Percentiles rank a stretch among this genome's conserved stretches.
Evolutionary conservation across 2,888 invertebrate species (phyloP).

Genomic region (Rhagium mordax): DNA sequence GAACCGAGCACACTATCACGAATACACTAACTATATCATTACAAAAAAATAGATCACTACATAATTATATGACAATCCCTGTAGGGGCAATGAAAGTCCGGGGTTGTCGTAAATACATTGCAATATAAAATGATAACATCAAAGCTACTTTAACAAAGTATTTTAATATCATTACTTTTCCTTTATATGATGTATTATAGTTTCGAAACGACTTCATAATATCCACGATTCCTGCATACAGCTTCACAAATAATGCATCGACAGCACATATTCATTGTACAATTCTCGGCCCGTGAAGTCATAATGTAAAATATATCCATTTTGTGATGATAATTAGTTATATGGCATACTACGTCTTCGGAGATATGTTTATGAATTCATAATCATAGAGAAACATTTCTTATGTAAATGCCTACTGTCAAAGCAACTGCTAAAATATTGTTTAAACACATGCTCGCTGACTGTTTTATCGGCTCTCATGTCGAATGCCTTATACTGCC

Average conservation of each 20-base stretch:
- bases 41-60: too few relatives aligned
- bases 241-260: neutral
- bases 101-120: too few relatives aligned
- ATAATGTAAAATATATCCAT: neutral
- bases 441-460: constrained; percentile 2
- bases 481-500: neutral
- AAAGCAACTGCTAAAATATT: constrained; percentile 13
- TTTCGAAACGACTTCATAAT: neutral
- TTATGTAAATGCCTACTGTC: constrained; percentile 26
- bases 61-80: too few relatives aligned
- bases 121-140: too few relatives aligned
- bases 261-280: neutral
- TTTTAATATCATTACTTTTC: too few relatives aligned
- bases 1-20: too few relatives aligned
- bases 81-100: too few relatives aligned
- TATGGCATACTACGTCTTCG: constrained; percentile 3
- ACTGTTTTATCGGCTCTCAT: constrained; percentile 9
- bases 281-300: neutral
- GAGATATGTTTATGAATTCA: constrained; percentile 32
- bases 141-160: too few relatives aligned
- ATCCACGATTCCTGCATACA: neutral
- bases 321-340: constrained; percentile 28
- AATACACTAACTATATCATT: too few relatives aligned
- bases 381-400: constrained; percentile 24
- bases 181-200: too few relatives aligned